A percentile compares a stretch with the other conserved stretches of the same genome.
Conservation (phyloP, 2,888 invertebrate genomes). For the Epinotia ramella region DNA sequence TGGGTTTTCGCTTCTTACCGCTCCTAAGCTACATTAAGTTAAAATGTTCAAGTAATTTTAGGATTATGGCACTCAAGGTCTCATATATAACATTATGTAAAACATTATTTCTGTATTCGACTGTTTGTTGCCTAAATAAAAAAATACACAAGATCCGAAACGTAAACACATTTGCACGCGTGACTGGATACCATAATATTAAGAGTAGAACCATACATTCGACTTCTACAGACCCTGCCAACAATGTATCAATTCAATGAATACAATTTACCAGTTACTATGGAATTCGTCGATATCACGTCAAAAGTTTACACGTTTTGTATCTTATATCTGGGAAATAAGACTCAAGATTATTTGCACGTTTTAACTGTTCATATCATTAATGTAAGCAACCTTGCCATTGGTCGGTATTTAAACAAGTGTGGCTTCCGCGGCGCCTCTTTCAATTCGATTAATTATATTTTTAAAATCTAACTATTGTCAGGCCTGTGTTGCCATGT, state of each 20-base stretch:
- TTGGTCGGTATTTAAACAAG: conserved; percentile 21
- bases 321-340: background rate
- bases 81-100: too few species aligned
- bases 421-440: background rate
- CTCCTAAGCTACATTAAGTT: too few species aligned
- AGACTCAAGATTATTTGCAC: background rate
- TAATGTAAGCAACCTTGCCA: conserved; percentile 25
- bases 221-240: background rate
- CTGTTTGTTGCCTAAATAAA: too few species aligned
- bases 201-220: too few species aligned
- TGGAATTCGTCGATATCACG: background rate
- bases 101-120: too few species aligned
- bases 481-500: too few species aligned
- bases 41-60: too few species aligned
- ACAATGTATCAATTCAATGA: background rate
- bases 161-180: too few species aligned
- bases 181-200: too few species aligned
- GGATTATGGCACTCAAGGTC: too few species aligned
- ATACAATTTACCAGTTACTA: background rate
- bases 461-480: background rate
- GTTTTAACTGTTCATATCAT: background rate
- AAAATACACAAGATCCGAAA: too few species aligned
- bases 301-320: background rate
- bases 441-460: background rate
- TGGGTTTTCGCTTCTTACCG: too few species aligned